These are phyloP conservation scores for Zoanthus sansibaricus DNA, from an alignment of 92 coral and sea anemone genomes.

Conservation along the genomic window DNA sequence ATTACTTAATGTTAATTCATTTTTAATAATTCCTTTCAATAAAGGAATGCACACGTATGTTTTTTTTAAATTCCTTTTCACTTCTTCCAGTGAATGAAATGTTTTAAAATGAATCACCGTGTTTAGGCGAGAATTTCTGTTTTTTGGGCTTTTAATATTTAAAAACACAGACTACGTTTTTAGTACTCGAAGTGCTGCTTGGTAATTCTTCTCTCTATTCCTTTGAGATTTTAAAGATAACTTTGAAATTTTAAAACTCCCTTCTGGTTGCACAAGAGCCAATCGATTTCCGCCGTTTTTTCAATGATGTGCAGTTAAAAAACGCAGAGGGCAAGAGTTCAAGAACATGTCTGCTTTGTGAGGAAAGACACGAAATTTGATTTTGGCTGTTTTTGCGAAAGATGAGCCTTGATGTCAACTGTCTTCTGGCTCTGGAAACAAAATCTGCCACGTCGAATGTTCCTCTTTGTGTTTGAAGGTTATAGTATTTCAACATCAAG, in stretches of 20 bases:
- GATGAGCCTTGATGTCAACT: no score
- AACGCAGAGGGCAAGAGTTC: not conserved
- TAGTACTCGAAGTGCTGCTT: no score
- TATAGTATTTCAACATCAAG: no score
- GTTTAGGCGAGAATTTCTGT: no score
- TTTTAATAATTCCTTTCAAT: not conserved
- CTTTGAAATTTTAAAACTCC: not conserved
- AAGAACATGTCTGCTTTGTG: not conserved
- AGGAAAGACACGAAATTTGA: constrained; percentile 14
- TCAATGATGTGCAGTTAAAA: not conserved
- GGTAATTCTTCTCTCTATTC: no score
- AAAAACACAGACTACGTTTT: no score
- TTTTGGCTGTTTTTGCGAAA: not conserved
- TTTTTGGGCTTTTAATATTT: no score
- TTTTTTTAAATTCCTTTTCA: no score
- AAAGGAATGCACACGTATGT: not conserved
- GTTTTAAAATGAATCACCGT: no score
- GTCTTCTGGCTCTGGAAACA: no score
- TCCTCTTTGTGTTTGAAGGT: no score
- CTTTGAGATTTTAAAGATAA: no score
- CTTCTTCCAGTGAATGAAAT: not conserved
- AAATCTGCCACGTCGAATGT: not conserved
- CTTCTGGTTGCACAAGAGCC: not conserved
- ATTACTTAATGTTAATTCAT: not conserved
- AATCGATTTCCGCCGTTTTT: not conserved